Evolutionary conservation across 1,140 invertebrate species (phyloP), one percentile per base, ranked within the genome.

Genomic region (Drosophila ambigua): DNA sequence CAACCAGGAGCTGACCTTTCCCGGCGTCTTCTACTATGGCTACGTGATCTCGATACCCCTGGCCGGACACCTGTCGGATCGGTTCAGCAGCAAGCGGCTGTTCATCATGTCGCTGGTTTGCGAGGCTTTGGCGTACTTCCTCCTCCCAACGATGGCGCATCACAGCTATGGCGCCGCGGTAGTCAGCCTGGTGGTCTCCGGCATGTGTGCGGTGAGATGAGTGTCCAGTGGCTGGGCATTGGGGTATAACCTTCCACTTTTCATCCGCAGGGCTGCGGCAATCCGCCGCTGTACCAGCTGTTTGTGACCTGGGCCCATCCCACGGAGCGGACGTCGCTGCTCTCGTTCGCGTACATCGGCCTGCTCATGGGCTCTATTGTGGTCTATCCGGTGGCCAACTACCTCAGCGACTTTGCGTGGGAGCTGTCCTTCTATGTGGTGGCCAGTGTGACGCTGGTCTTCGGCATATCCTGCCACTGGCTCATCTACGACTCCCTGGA

Each of bases 261-360:
- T 8, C 43, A 7, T 11, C 16, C 24, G 2, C 45, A 91, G 90
- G 90, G 87, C 24, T 89, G 82, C 41, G 83, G 83, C 9, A 67
- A 84, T 57, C 90, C 90, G 5, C 54, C 90, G 5, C 5, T 90
- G 7, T 91, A 91, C 44, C 90, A 91, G 44, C 57, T 91, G 0
- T 91, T 85, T 23, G 79, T 90, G 5, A 61, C 67, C 9, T 91
- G 90, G 90, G 81, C 90, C 0, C 90, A 91, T 84, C 90, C 87
- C 24, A 73, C 66, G n/a, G 90, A 91, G 41, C 78, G 90, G 13
- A 89, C 87, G 1, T 57, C 83, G 0, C 57, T 91, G 51, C 15
- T 91, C 2, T 72, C 90, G 0, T 89, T 91, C 44, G 90, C 87
- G 7, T 91, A 87, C 45, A 77, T 83, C 52, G 90, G 90, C 6